Evolutionary conservation across 1,140 invertebrate genomes (phyloP).

Genomic region (Drosophila subobscura): DNA sequence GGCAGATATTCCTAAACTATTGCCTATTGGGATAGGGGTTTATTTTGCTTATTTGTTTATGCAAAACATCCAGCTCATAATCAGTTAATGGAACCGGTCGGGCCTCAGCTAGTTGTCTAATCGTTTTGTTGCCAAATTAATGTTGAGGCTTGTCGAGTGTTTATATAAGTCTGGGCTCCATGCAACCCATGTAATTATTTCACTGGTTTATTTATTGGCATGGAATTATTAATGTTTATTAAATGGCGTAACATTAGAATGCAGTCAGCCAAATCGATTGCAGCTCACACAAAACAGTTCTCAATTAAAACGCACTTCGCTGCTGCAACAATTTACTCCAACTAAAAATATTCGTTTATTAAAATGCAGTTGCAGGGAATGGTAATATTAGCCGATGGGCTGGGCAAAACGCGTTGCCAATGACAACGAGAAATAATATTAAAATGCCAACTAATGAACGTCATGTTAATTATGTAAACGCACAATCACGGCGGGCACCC

Average conservation of each 20-base stretch:
- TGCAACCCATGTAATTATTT: slow-evolving; percentile 26
- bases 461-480: slow-evolving; percentile 71
- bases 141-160: slow-evolving; percentile 9
- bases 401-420: neutral
- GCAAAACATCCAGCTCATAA: slow-evolving; percentile 38
- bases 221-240: slow-evolving; percentile 13
- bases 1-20: too few species aligned
- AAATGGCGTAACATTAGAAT: slow-evolving; percentile 27
- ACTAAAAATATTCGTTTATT: slow-evolving; percentile 61
- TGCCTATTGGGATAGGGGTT: too few species aligned
- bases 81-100: slow-evolving; percentile 39
- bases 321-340: slow-evolving; percentile 48
- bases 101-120: slow-evolving; percentile 10
- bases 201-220: neutral
- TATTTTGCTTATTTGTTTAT: slow-evolving; percentile 27
- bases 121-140: slow-evolving; percentile 28
- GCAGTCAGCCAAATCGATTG: neutral
- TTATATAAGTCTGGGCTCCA: slow-evolving; percentile 24
- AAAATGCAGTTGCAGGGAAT: slow-evolving; percentile 35
- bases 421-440: slow-evolving; percentile 39
- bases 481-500: slow-evolving; percentile 5
- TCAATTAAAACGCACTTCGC: slow-evolving; percentile 1
- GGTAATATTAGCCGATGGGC: slow-evolving; percentile 36
- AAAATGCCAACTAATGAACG: slow-evolving; percentile 64
- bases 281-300: neutral